These are phyloP conservation scores for Amiota communis DNA, from an alignment of 2,888 invertebrate genomes.

Conservation along the genomic window DNA sequence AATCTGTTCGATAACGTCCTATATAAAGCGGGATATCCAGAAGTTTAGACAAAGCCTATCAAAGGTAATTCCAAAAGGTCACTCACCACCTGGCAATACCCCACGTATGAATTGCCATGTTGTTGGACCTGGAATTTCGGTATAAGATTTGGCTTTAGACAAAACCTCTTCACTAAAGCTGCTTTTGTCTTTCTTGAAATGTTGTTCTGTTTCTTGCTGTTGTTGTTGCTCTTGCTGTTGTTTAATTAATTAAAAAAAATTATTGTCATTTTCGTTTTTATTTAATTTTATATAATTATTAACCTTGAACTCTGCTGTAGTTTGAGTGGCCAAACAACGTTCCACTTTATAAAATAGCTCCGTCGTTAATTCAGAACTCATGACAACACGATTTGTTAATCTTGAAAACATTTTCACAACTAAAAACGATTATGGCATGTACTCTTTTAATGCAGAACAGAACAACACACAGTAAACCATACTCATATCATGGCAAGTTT, in stretches of 20 bases:
- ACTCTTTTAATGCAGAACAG: neutral
- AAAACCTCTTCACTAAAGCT: conserved; percentile 21
- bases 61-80: neutral
- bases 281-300: neutral
- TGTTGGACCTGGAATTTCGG: conserved; percentile 62
- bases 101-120: conserved; percentile 53
- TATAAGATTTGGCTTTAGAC: conserved; percentile 58
- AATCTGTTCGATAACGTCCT: conserved; percentile 48
- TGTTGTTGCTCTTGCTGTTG: neutral
- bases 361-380: neutral
- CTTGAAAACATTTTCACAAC: conserved; percentile 55
- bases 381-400: conserved; percentile 13
- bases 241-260: neutral
- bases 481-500: conserved; percentile 28
- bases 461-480: conserved; percentile 35
- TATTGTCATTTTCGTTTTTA: neutral
- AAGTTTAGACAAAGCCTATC: conserved; percentile 24
- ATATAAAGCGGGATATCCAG: neutral
- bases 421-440: conserved; percentile 39
- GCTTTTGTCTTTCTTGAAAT: too few relatives aligned
- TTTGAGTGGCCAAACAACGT: neutral
- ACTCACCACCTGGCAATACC: conserved; percentile 64
- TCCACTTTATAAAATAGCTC: neutral
- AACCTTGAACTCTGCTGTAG: conserved; percentile 7
- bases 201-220: neutral